Evolutionary conservation across 1,140 invertebrate species (phyloP), one percentile per base, ranked within the genome.

Genomic region (Zaprionus nigranus): DNA sequence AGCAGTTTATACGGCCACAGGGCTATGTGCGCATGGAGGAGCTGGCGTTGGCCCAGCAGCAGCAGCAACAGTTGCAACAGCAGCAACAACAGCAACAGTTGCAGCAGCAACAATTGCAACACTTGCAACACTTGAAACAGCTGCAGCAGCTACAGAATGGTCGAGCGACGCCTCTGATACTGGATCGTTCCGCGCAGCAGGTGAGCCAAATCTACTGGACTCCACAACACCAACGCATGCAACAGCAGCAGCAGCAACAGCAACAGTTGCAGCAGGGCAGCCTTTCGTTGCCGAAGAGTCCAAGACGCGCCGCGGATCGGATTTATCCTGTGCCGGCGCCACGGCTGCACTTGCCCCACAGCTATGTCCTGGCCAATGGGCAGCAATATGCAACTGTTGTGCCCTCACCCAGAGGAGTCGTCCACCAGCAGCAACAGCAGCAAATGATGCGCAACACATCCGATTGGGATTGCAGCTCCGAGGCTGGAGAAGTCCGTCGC

Each of bases 401-500:
- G 28, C 68, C 81, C 2, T 51, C 75, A 13, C 66, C 75, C 0
- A 72, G 78, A 53, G 79, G 54, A 20, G 60, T 51, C 53, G 6
- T 12, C 30, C 71, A 75, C 15, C n/a, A 64, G 46, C 46, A 49
- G 17, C 46, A 49, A 11, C 40, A 68, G 46, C 81, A 59, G 49
- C 63, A 71, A 7, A 46, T 66, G 65, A 58, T 54, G 24, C 64
- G 51, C 30, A 76, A 80, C n/a, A 51, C 77, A 12, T 94, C 93
- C 7, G 94, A 94, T 76, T 95, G 94, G 63, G 94, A 95, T 81
- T 95, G 94, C 73, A 95, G 95, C n/a, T 95, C 95, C 9, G 94
- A 95, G 82, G 94, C 94, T 46, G 94, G 94, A 5, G 95, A 96
- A 90, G 94, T 95, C 51, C 94, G 95, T 59, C 93, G 94, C 73